Evolutionary conservation across 2,888 invertebrate species (phyloP).

Genomic region (Drosophila lutescens): DNA sequence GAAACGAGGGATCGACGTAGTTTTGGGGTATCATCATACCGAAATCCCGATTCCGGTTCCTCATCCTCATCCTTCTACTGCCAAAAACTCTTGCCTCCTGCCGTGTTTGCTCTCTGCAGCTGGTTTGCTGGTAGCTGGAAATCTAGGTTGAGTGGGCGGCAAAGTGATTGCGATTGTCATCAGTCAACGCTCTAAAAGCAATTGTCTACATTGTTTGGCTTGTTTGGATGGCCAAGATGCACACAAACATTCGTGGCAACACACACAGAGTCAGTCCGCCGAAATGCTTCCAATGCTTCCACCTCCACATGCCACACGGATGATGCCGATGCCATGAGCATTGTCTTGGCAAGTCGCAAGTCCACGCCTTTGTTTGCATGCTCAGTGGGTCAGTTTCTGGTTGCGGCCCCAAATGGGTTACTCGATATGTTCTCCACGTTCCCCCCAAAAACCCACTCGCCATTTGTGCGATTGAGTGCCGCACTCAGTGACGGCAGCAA

Average conservation of each 20-base stretch:
- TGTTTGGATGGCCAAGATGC: slow-evolving; percentile 73
- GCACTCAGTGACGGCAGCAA: slow-evolving; percentile 10
- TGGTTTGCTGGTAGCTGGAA: slow-evolving; percentile 43
- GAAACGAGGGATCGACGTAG: slow-evolving; percentile 4
- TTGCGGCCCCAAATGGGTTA: slow-evolving; percentile 41
- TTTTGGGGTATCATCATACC: slow-evolving; percentile 12
- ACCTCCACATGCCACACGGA: not conserved
- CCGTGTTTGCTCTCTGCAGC: slow-evolving; percentile 39
- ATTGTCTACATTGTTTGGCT: slow-evolving; percentile 79
- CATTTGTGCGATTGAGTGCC: slow-evolving; percentile 10
- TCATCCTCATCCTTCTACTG: not conserved
- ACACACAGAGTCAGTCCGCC: slow-evolving; percentile 16
- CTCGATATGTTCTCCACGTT: slow-evolving; percentile 25
- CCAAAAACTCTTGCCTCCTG: slow-evolving; percentile 33
- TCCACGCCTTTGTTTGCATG: slow-evolving; percentile 71
- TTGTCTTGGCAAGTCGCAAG: slow-evolving; percentile 64
- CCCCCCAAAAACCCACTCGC: not conserved
- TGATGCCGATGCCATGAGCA: slow-evolving; percentile 29
- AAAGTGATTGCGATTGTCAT: slow-evolving; percentile 78
- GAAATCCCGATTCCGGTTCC: slow-evolving; percentile 1
- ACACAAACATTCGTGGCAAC: slow-evolving; percentile 36
- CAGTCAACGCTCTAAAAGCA: slow-evolving; percentile 79
- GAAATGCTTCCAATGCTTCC: not conserved
- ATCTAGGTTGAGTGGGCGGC: slow-evolving; percentile 78
- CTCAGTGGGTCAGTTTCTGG: slow-evolving; percentile 42